These are phyloP conservation scores for Conops quadrifasciatus DNA, from an alignment of 2,888 invertebrate genomes.

Conservation along the genomic window DNA sequence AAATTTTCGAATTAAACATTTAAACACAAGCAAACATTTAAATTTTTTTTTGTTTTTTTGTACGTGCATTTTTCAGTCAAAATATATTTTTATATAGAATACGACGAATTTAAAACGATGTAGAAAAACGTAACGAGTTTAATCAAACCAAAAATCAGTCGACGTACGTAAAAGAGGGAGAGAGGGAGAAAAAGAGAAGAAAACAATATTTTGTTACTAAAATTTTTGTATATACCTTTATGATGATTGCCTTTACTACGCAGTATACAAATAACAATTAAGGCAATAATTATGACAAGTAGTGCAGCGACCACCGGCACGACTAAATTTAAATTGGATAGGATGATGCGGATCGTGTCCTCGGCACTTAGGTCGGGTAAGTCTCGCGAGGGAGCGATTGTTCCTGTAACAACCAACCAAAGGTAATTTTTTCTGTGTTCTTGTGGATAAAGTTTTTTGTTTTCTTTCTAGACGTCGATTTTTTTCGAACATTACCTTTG, in stretches of 20 bases:
- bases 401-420: constrained; percentile 84
- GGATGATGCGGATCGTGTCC: constrained; percentile 86
- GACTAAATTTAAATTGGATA: constrained; percentile 91
- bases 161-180: constrained; percentile 8
- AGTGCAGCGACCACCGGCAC: constrained; percentile 92
- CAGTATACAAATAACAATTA: constrained; percentile 91
- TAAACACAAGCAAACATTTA: constrained; percentile 47
- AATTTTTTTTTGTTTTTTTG: constrained; percentile 36
- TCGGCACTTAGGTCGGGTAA: constrained; percentile 79
- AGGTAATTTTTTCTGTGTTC: constrained; percentile 45
- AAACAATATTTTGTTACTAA: constrained; percentile 55
- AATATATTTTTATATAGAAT: constrained; percentile 14
- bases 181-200: constrained; percentile 48
- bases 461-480: constrained; percentile 42
- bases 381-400: constrained; percentile 90
- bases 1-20: constrained; percentile 28
- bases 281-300: constrained; percentile 91
- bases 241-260: constrained; percentile 84
- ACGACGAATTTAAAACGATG: constrained; percentile 4
- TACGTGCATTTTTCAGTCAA: constrained; percentile 36
- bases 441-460: constrained; percentile 38
- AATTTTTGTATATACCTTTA: constrained; percentile 75
- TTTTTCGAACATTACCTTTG: constrained; percentile 50
- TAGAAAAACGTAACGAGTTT: constrained; percentile 46
- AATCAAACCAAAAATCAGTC: constrained; percentile 36